These are phyloP conservation scores for Thalassophryne amazonica DNA, from an alignment of 2,797 vertebrate genomes.

Conservation along the genomic window DNA sequence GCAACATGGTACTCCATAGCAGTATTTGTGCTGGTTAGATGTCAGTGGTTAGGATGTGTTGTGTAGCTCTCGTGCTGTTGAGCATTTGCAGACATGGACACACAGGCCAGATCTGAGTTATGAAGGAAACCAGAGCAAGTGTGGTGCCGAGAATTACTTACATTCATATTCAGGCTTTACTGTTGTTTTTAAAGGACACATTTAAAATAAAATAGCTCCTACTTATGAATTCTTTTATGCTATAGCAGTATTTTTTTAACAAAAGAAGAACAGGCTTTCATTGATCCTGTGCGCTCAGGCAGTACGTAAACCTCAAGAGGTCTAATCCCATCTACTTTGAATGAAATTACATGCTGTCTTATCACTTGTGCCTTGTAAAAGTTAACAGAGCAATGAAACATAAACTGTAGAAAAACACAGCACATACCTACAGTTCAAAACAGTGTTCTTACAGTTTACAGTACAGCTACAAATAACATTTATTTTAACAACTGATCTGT, in stretches of 20 bases:
- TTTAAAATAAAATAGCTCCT: constrained; percentile 6
- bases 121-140: neutral
- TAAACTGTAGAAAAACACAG: constrained; percentile 5
- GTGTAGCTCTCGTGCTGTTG: too few relatives aligned
- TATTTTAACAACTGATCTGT: too few relatives aligned
- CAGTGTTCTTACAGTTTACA: too few relatives aligned
- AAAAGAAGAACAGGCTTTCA: neutral
- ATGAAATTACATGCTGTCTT: constrained; percentile 18
- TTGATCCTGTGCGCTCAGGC: constrained; percentile 22
- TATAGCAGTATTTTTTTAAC: constrained; percentile 12
- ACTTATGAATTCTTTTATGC: constrained; percentile 2
- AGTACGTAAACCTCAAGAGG: constrained; percentile 35
- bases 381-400: constrained; percentile 4
- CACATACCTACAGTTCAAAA: too few relatives aligned
- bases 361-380: constrained; percentile 4
- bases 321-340: constrained; percentile 30
- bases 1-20: neutral
- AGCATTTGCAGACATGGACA: too few relatives aligned
- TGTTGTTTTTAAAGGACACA: too few relatives aligned
- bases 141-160: too few relatives aligned
- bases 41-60: neutral
- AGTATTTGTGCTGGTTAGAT: neutral
- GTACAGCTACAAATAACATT: too few relatives aligned
- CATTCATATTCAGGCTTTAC: too few relatives aligned
- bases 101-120: neutral